phyloP scores from a whole-genome alignment of 2,797 vertebrate genomes.

The Chaunax sp. region DNA sequence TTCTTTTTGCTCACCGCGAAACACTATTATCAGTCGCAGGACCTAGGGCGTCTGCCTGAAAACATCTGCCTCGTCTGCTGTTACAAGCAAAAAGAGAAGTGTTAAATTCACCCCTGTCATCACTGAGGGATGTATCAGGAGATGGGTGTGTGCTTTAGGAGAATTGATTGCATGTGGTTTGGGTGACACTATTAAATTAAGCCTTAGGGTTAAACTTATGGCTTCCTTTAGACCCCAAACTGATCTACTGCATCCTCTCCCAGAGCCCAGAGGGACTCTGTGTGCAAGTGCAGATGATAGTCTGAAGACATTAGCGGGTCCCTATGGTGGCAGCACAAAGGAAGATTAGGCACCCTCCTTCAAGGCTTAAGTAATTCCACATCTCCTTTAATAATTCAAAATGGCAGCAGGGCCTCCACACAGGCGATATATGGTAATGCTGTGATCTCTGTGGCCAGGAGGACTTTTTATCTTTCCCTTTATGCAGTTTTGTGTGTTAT shows the following conservation, averaged over 20 bases:
- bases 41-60: conserved; percentile 7
- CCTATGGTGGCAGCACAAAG: conserved; percentile 72
- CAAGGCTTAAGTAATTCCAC: conserved; percentile 77
- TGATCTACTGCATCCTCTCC: conserved; percentile 48
- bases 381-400: conserved; percentile 81
- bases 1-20: conserved; percentile 6
- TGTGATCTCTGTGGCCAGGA: conserved; percentile 60
- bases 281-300: conserved; percentile 54
- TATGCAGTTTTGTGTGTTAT: conserved; percentile 49
- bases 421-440: conserved; percentile 55
- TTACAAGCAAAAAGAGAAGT: conserved; percentile 25
- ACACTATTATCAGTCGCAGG: conserved; percentile 11
- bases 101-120: conserved; percentile 33
- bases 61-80: conserved; percentile 20
- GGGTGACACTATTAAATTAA: conserved; percentile 45
- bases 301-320: conserved; percentile 67
- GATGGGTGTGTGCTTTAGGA: conserved; percentile 42
- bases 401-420: conserved; percentile 52
- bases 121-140: conserved; percentile 42
- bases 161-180: conserved; percentile 44
- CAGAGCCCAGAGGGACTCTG: conserved; percentile 50
- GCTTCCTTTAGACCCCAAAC: conserved; percentile 59
- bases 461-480: conserved; percentile 52
- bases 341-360: conserved; percentile 76
- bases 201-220: conserved; percentile 48